Conservation (phyloP, 2,797 vertebrate genomes). For the Tokudaia muenninki region DNA sequence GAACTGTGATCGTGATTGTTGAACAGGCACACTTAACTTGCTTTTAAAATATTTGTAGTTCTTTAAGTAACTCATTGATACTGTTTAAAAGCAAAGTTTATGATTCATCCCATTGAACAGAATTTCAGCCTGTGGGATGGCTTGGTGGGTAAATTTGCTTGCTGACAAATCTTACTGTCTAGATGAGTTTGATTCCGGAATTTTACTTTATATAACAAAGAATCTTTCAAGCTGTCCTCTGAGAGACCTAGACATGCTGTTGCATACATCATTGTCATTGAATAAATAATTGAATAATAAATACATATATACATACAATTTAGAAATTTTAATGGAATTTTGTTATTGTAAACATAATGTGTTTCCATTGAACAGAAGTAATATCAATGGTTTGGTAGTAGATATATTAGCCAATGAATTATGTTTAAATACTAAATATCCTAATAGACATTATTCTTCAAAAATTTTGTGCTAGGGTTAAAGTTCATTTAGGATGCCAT, state of each 20-base stretch:
- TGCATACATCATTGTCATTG: background rate
- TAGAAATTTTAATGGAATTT: background rate
- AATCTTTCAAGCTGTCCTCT: background rate
- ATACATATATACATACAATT: background rate
- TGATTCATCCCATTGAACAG: background rate
- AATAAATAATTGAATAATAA: background rate
- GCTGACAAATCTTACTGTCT: background rate
- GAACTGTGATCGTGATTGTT: background rate
- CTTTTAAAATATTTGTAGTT: background rate
- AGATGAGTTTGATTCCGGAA: background rate
- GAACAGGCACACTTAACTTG: background rate
- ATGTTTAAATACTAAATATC: conserved; percentile 4
- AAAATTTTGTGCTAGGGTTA: background rate
- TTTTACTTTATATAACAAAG: background rate
- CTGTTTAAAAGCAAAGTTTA: conserved; percentile 2
- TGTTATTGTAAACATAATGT: background rate
- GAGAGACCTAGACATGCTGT: background rate
- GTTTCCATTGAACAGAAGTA: background rate
- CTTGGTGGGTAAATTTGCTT: background rate
- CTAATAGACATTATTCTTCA: background rate
- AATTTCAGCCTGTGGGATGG: background rate
- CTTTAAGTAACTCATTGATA: background rate
- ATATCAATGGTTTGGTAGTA: background rate
- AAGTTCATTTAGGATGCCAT: background rate
- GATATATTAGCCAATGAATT: background rate